phyloP scores from a whole-genome alignment of 1,140 invertebrate species.

The Saccostrea glomerata region DNA sequence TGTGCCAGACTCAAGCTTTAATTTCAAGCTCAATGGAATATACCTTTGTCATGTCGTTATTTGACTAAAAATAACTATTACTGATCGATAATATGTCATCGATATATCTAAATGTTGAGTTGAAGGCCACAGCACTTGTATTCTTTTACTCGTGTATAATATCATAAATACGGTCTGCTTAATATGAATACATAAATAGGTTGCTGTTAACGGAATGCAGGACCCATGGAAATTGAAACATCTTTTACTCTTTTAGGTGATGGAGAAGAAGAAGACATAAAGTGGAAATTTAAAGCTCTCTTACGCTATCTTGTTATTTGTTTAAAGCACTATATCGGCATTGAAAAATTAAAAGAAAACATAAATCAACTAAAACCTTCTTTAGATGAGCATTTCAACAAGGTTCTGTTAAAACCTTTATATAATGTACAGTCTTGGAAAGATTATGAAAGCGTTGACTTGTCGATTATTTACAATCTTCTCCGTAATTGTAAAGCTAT shows the following conservation, averaged over 20 bases:
- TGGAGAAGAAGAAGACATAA: not conserved
- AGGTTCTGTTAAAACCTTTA: not conserved
- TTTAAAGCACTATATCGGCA: not conserved
- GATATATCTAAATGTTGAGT: no score
- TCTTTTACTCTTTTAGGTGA: not conserved
- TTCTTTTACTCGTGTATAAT: no score
- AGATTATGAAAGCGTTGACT: not conserved
- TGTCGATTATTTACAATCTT: not conserved
- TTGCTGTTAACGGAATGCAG: no score
- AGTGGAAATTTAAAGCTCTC: not conserved
- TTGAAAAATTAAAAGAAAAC: not conserved
- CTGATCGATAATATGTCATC: no score
- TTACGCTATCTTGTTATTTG: not conserved
- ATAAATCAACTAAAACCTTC: not conserved
- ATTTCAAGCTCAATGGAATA: no score
- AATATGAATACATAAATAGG: no score
- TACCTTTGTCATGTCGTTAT: no score
- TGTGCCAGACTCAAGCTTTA: no score
- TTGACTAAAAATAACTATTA: no score
- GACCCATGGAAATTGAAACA: no score
- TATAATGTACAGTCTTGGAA: not conserved
- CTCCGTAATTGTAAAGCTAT: conserved; percentile 17
- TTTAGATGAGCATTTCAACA: not conserved
- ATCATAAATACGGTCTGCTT: no score
- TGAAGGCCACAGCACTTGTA: no score